Base-by-base conservation (phyloP, 2,888 invertebrate species). In the Eupithecia subumbrata region DNA sequence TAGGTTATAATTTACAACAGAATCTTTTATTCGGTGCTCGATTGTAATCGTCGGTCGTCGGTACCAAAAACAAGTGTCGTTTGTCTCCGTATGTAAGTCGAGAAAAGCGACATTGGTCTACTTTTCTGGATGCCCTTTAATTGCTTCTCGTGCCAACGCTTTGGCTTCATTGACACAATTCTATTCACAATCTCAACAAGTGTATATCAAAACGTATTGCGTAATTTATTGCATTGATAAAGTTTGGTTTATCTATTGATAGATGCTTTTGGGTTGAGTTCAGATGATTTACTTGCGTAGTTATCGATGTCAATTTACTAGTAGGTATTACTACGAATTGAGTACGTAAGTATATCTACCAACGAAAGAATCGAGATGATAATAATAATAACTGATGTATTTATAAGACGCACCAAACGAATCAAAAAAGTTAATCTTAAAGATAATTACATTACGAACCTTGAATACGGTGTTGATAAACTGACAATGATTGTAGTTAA, bases 141-240 rank as follows among this genome's bases (percentile, higher is more conserved):
- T 87, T 86, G 85, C 84, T 83, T 82, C 84, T 84, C 83, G 87
- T 89, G 89, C 89, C 89, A 89, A 85, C 84, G 82, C 79, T 86
- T 82, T 83, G 83, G 87, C 84, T 87, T 84, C 90, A 89, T 90
- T 90, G 91, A 89, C 90, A 90, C 88, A 88, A 83, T 89, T 90
- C 84, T 86, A 84, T 89, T 88, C 84, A 86, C 84, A 87, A 85
- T 87, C 88, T 84, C 81, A 82, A 83, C 84, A 78, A 80, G 77
- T 73, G 77, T 75, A 71, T 76, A 76, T 77, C 77, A 74, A 79
- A 85, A 84, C 82, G 78, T 71, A 80, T 89, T 88, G 87, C 86
- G 86, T 86, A 86, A 87, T 84, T 83, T 77, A 81, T 75, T 79
- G 71, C 78, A 74, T 79, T 77, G 80, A 78, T 81, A 75, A 77